A percentile compares a stretch with the other conserved stretches of the same genome.
Evolutionary conservation across 1,140 invertebrate genomes (phyloP).

Genomic region (Plodia interpunctella): DNA sequence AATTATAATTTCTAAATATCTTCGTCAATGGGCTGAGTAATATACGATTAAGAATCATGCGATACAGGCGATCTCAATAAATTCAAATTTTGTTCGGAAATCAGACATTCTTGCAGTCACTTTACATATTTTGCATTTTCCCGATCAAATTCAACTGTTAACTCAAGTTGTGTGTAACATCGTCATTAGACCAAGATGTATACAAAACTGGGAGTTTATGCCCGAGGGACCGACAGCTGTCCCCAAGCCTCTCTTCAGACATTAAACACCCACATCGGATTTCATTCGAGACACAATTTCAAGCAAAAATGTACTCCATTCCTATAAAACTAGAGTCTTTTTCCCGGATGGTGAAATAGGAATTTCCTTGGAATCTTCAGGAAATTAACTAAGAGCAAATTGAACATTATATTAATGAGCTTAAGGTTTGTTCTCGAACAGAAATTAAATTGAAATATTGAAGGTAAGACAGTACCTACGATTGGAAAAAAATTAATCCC

Average conservation of each 20-base stretch:
- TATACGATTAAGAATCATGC: too few relatives aligned
- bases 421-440: conserved; percentile 23
- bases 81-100: too few relatives aligned
- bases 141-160: too few relatives aligned
- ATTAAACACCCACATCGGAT: conserved; percentile 62
- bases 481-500: conserved; percentile 24
- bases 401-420: conserved; percentile 13
- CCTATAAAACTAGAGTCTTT: too few relatives aligned
- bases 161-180: conserved; percentile 18
- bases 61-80: too few relatives aligned
- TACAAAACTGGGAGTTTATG: conserved; percentile 62
- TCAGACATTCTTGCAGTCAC: too few relatives aligned
- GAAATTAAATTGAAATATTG: conserved; percentile 29
- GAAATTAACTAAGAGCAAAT: conserved; percentile 14
- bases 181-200: conserved; percentile 63
- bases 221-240: conserved; percentile 66
- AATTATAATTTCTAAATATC: too few relatives aligned
- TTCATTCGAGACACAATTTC: conserved; percentile 21
- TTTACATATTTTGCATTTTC: too few relatives aligned
- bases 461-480: conserved; percentile 25
- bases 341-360: background rate
- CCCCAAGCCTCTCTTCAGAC: conserved; percentile 57
- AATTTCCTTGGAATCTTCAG: conserved; percentile 3
- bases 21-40: too few relatives aligned
- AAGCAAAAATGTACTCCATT: conserved; percentile 19